Evolutionary conservation across 35 echinoderm and acorn worm species (phyloP).

Genomic region (Nesometra sesokonis): DNA sequence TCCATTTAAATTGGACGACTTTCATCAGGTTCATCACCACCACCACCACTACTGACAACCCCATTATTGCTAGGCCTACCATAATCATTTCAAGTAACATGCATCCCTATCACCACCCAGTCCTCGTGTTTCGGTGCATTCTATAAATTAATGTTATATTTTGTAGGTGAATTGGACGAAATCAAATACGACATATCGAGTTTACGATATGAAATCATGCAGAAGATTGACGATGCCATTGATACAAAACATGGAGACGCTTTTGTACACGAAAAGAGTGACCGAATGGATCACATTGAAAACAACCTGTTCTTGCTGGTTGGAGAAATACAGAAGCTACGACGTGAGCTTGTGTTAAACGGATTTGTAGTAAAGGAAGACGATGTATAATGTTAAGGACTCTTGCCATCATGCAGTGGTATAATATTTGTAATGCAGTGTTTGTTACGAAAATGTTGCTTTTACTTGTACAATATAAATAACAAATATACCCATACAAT

Average conservation of each 20-base stretch:
- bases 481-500: too few species aligned
- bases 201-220: not conserved
- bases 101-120: too few species aligned
- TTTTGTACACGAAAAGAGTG: not conserved
- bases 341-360: not conserved
- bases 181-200: slow-evolving; percentile 14
- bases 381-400: not conserved
- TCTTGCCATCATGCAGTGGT: too few species aligned
- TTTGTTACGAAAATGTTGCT: too few species aligned
- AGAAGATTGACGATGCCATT: not conserved
- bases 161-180: slow-evolving; percentile 6
- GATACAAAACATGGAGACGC: not conserved
- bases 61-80: too few species aligned
- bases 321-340: not conserved
- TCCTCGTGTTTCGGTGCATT: too few species aligned
- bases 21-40: too few species aligned
- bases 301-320: not conserved
- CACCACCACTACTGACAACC: too few species aligned
- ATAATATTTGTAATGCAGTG: too few species aligned
- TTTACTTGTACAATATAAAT: too few species aligned
- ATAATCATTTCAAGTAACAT: too few species aligned
- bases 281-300: not conserved
- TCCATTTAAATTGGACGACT: too few species aligned
- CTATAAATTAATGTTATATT: not conserved
- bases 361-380: not conserved